Evolutionary conservation across 2,797 vertebrate genomes (phyloP).

Genomic region (Myoxocephalus aenaeus): DNA sequence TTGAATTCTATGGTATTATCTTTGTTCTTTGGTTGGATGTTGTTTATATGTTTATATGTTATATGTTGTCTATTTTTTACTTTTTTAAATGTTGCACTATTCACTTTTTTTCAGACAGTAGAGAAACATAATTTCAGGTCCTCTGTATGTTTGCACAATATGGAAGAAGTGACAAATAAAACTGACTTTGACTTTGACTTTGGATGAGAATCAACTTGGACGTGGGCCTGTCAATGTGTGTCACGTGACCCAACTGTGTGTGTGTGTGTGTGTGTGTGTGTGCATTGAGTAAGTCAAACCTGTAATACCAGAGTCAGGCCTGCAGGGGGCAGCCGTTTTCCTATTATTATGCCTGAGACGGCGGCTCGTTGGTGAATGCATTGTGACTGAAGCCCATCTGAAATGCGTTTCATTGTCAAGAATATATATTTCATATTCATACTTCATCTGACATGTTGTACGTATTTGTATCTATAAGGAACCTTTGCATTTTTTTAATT

Average conservation of each 20-base stretch:
- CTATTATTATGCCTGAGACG: not conserved
- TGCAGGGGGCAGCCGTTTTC: slow-evolving; percentile 45
- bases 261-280: not conserved
- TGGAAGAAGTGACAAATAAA: too few species aligned
- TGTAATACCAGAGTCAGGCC: slow-evolving; percentile 8
- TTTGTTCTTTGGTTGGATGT: not conserved
- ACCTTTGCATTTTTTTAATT: not conserved
- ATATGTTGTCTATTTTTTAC: too few species aligned
- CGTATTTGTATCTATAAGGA: not conserved
- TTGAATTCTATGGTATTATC: not conserved
- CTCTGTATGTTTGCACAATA: too few species aligned
- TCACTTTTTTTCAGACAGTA: too few species aligned
- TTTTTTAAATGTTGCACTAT: too few species aligned
- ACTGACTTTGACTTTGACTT: too few species aligned
- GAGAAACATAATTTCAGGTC: too few species aligned
- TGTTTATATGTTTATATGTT: too few species aligned
- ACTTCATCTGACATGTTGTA: not conserved
- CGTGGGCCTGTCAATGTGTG: not conserved
- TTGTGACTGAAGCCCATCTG: not conserved
- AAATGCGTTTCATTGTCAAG: not conserved
- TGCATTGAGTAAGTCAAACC: not conserved
- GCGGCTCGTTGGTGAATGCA: not conserved
- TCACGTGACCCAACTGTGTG: not conserved
- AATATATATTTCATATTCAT: not conserved
- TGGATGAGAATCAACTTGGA: not conserved